Evolutionary conservation across 1,140 invertebrate genomes (phyloP), one percentile per base, ranked within the genome.

Genomic region (Tyrophagus putrescentiae): DNA sequence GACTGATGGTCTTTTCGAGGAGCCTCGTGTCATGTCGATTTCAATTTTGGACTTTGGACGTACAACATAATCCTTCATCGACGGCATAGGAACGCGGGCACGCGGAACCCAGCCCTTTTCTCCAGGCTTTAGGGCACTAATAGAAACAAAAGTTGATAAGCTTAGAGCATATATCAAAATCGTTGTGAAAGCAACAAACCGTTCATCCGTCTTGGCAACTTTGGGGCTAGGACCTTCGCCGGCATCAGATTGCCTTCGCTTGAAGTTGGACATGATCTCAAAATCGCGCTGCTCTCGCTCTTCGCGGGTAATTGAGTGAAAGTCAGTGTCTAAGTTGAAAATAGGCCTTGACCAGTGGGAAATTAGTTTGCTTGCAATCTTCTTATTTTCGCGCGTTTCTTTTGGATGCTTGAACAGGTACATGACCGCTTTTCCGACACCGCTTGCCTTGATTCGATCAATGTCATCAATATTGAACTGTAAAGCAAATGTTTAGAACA

Each of bases 371-470:
- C 87, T 88, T 62, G 91, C 91, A 48, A 82, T 77, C 68, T 87
- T 84, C 70, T 85, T 85, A 74, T 98, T 98, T 53, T 84, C 79
- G 73, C 93, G 93, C 0, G 85, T 87, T 77, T 99, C 95, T 73
- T 87, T 90, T 0, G 95, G 94, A 76, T 99, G 94, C 71, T 98
- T 98, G 72, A 92, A 98, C 13, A 98, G 77, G 76, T 98, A 98
- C 95, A 98, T 99, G 0, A 99, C 89, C 63, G 95, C 95, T 73
- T 64, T 54, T 23, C 67, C 67, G 57, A 96, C 90, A 41, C 94
- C 89, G 41, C 91, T 94, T 64, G 87, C 84, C 72, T 96, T 97
- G 44, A 98, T 73, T 48, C 86, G 82, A 28, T 83, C 82, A 68
- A 89, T 85, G 70, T 91, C 88, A 62, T 94, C 82, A 48, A 80